phyloP scores from a whole-genome alignment of 2,888 invertebrate species.

The Brachynemurus nebulosus region DNA sequence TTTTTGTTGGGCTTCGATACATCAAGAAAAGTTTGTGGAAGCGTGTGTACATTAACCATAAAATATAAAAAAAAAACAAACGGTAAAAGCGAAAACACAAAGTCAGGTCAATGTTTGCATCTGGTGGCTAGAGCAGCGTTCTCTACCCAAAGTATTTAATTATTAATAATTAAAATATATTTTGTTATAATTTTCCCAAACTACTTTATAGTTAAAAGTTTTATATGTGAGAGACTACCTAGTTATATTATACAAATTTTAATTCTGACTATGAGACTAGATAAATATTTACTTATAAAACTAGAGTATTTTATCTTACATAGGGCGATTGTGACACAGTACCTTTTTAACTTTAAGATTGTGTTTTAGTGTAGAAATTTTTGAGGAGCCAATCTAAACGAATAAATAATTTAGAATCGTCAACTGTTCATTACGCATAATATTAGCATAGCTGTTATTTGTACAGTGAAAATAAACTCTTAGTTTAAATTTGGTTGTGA shows the following conservation, averaged over 20 bases:
- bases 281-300: conserved; percentile 7
- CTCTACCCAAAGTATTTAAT: conserved; percentile 2
- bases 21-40: too few relatives aligned
- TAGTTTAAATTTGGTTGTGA: conserved; percentile 12
- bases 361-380: conserved; percentile 7
- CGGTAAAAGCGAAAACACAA: too few relatives aligned
- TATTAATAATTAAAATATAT: conserved; percentile 3
- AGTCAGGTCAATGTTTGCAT: too few relatives aligned
- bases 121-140: neutral
- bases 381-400: conserved; percentile 3
- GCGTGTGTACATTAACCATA: too few relatives aligned
- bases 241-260: conserved; percentile 4
- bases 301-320: conserved; percentile 8
- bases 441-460: conserved; percentile 6
- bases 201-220: conserved; percentile 3
- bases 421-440: conserved; percentile 1
- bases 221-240: neutral
- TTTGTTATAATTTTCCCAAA: conserved; percentile 6
- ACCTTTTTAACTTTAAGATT: conserved; percentile 7
- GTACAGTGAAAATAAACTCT: conserved; percentile 7
- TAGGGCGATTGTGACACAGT: conserved; percentile 5
- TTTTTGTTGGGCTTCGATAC: too few relatives aligned
- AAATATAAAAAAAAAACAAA: too few relatives aligned
- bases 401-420: neutral
- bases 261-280: conserved; percentile 7